Percentiles rank a stretch among this genome's conserved stretches.
Conservation (phyloP, 1,140 invertebrate genomes). For the Whitmania pigra region DNA sequence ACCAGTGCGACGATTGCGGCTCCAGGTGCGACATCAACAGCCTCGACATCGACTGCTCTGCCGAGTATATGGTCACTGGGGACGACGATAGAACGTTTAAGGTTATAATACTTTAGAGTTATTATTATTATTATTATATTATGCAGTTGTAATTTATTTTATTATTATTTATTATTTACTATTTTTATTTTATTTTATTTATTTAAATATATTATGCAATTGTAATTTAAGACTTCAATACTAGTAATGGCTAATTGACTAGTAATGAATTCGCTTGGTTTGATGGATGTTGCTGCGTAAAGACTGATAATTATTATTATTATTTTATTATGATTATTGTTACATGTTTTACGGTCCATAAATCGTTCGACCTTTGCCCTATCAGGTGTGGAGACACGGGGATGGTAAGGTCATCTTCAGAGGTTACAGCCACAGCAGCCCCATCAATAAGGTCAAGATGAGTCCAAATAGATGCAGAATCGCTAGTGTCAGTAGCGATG, state of each 20-base stretch:
- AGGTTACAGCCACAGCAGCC: conserved; percentile 64
- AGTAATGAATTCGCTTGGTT: background rate
- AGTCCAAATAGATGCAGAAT: conserved; percentile 55
- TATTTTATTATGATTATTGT: too few species aligned
- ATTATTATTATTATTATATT: too few species aligned
- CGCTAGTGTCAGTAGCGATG: conserved; percentile 63
- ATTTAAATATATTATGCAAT: too few species aligned
- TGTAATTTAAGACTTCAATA: too few species aligned
- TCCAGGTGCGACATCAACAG: conserved; percentile 60
- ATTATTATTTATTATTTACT: too few species aligned
- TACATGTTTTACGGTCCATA: too few species aligned
- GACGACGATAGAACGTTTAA: conserved; percentile 74
- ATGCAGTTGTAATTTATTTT: too few species aligned
- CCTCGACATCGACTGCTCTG: conserved; percentile 59
- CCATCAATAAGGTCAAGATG: conserved; percentile 58
- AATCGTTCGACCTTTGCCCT: conserved; percentile 22
- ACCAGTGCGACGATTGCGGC: conserved; percentile 68
- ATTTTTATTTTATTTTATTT: too few species aligned
- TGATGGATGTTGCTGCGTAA: background rate
- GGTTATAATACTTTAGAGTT: too few species aligned
- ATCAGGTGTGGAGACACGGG: conserved; percentile 62
- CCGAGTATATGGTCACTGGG: conserved; percentile 66
- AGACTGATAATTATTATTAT: too few species aligned
- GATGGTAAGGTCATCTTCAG: conserved; percentile 60
- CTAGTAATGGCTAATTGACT: background rate